These are phyloP conservation scores for Lordiphosa clarofinis DNA, from an alignment of 1,140 invertebrate species.

Conservation along the genomic window DNA sequence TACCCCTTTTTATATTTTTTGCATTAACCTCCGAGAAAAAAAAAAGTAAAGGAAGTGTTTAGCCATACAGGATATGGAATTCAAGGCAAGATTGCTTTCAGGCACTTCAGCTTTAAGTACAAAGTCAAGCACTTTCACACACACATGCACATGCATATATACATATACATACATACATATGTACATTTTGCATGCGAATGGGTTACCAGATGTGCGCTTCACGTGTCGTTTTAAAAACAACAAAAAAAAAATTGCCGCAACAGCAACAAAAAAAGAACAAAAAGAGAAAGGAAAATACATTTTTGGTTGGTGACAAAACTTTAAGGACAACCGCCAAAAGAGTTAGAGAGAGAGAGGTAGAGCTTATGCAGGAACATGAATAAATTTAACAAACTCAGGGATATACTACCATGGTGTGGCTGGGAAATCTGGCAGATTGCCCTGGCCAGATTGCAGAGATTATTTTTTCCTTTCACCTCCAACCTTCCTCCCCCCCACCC, in stretches of 20 bases:
- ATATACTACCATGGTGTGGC: constrained; percentile 20
- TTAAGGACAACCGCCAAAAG: constrained; percentile 32
- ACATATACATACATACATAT: constrained; percentile 1
- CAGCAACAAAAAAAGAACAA: constrained; percentile 18
- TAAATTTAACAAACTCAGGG: constrained; percentile 50
- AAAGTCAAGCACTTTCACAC: constrained; percentile 52
- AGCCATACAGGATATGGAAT: constrained; percentile 57
- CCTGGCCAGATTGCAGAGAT: constrained; percentile 44
- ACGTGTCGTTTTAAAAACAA: constrained; percentile 49
- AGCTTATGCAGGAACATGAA: constrained; percentile 51
- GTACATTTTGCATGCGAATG: constrained; percentile 38
- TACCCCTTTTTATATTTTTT: too few species aligned
- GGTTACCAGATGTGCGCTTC: constrained; percentile 63
- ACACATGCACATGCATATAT: not conserved
- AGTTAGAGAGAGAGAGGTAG: not conserved
- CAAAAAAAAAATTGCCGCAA: constrained; percentile 41
- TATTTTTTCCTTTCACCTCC: not conserved
- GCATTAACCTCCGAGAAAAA: not conserved
- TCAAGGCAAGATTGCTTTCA: constrained; percentile 23
- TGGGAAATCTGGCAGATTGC: constrained; percentile 65
- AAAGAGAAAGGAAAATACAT: constrained; percentile 37
- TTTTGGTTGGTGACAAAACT: constrained; percentile 52
- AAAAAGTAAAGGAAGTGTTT: constrained; percentile 46
- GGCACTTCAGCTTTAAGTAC: constrained; percentile 63
- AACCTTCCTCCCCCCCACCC: not conserved